Evolutionary conservation across 1,140 invertebrate genomes (phyloP).

Genomic region (Melitaea cinxia): DNA sequence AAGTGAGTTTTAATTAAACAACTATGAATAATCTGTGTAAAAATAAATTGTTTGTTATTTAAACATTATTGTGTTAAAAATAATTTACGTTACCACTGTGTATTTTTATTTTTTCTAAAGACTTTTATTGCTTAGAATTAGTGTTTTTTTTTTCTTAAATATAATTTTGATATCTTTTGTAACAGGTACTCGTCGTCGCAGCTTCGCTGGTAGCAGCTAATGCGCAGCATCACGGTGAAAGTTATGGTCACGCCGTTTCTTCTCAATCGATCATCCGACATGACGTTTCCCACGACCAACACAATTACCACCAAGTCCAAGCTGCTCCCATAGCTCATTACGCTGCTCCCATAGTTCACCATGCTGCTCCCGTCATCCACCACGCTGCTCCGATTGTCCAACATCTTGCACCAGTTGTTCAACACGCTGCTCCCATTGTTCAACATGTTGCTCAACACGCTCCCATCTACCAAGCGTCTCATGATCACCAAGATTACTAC

Average conservation of each 20-base stretch:
- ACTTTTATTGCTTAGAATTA: too few species aligned
- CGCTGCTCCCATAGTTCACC: constrained; percentile 4
- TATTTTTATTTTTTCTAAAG: background rate
- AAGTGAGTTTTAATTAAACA: constrained; percentile 11
- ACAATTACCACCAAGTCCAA: constrained; percentile 10
- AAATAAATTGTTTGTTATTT: too few species aligned
- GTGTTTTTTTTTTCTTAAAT: too few species aligned
- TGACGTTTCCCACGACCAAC: constrained; percentile 35
- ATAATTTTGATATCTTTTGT: background rate
- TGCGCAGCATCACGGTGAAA: constrained; percentile 24
- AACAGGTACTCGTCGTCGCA: constrained; percentile 15
- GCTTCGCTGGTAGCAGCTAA: constrained; percentile 17
- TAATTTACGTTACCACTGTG: background rate
- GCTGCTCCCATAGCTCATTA: background rate
- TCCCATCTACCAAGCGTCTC: too few species aligned
- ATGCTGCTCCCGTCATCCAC: constrained; percentile 12
- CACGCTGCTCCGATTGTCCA: constrained; percentile 14
- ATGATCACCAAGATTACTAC: constrained; percentile 26
- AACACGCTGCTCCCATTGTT: constrained; percentile 7
- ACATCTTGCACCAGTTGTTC: background rate
- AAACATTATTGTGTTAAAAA: too few species aligned
- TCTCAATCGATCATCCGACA: constrained; percentile 56
- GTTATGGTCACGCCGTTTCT: constrained; percentile 43
- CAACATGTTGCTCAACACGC: background rate
- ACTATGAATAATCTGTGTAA: background rate